Base-by-base conservation (phyloP, 2,888 invertebrate genomes). In the Marronus borbonicus region DNA sequence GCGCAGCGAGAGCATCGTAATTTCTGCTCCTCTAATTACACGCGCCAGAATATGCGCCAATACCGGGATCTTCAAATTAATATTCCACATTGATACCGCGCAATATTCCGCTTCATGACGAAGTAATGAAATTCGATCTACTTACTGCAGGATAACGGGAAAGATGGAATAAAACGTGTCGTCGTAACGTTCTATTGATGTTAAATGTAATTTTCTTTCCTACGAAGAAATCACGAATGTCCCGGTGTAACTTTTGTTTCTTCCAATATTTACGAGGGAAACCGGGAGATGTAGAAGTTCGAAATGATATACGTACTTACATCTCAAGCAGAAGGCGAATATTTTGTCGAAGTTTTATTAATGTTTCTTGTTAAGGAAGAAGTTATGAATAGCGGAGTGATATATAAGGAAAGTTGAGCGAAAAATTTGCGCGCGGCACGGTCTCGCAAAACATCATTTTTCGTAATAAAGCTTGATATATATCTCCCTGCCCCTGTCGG, bases 331-430 rank as follows among this genome's bases (percentile, higher is more conserved):
- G 20, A 10, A 20, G 20, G 55, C 55, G 20, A 8, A 17, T 58
- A 64, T 64, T 36, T 36, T 12, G 31, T 31, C 64, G 36, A 64
- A 64, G n/a, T 64, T 31, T 64, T 64, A 64, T 64, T 64, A 64
- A 64, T 64, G 31, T 31, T 39, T n/a, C 31, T 64, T 62, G 31
- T 62, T 64, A 58, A 58, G 55, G 24, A 58, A 64, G 36, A 64
- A 64, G 36, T 64, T 64, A 36, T 64, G 64, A 64, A 64, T 64
- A 64, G 14, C 64, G 36, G n/a, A 31, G 64, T 64, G 36, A 64
- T 64, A 31, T 64, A 36, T 64, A 64, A 64, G 64, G 31, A 36
- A 64, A 64, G 64, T 64, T 64, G 31, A 17, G 4, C 5, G 64
- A 64, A 64, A n/a, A 64, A 64, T 36, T 44, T 44, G 44, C 8